phyloP scores from a whole-genome alignment of 2,797 vertebrate genomes.

The Gadopsis bispinosus region DNA sequence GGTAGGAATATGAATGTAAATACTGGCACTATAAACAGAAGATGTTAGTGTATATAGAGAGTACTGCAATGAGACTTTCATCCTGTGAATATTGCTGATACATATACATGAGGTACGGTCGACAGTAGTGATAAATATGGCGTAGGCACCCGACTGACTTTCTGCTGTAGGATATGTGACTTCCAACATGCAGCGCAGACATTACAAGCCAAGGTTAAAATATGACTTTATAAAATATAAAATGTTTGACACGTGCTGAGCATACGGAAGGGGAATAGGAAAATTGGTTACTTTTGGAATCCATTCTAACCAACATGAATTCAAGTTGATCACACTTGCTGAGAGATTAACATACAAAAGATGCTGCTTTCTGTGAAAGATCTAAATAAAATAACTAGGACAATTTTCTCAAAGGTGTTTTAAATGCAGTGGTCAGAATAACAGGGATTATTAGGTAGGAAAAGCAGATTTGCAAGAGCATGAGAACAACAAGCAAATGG shows the following conservation, averaged over 20 bases:
- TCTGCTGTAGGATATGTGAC: background rate
- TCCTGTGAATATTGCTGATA: constrained; percentile 36
- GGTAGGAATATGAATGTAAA: constrained; percentile 11
- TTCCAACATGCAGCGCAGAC: background rate
- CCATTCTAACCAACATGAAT: no score
- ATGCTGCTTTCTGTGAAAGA: background rate
- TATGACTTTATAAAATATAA: background rate
- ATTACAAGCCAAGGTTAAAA: no score
- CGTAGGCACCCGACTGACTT: constrained; percentile 5
- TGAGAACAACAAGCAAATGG: background rate
- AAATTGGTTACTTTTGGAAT: no score
- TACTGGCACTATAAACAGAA: background rate
- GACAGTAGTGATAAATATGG: constrained; percentile 22
- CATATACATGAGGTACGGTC: constrained; percentile 32
- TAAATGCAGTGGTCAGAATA: background rate
- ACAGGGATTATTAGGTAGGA: background rate
- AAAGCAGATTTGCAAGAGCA: background rate
- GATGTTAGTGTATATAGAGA: background rate
- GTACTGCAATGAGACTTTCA: constrained; percentile 5
- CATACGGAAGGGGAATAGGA: background rate
- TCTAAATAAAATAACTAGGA: background rate
- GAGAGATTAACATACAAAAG: constrained; percentile 18
- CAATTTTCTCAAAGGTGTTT: constrained; percentile 1
- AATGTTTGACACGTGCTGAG: background rate
- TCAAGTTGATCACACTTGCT: no score